Evolutionary conservation across 1,140 invertebrate species (phyloP).

Genomic region (Danaus melanippus): DNA sequence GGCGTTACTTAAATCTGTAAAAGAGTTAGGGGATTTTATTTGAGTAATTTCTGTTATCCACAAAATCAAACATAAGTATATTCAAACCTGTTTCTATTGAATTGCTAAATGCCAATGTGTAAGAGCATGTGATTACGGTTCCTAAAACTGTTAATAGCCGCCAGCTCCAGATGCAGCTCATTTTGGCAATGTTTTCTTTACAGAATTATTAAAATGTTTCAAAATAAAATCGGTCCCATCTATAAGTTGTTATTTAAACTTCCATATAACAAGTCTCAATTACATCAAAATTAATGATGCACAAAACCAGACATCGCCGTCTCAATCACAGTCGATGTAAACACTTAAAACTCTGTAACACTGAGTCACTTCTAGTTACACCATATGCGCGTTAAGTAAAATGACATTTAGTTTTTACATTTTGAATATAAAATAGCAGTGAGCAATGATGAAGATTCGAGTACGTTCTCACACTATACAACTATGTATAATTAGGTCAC

Average conservation of each 20-base stretch:
- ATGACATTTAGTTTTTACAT: slow-evolving; percentile 21
- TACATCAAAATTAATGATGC: slow-evolving; percentile 23
- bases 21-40: slow-evolving; percentile 1
- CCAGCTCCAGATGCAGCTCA: slow-evolving; percentile 29
- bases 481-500: slow-evolving; percentile 25
- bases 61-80: slow-evolving; percentile 28
- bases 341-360: slow-evolving; percentile 51
- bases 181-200: slow-evolving; percentile 24
- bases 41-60: slow-evolving; percentile 13
- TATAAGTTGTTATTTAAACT: slow-evolving; percentile 14
- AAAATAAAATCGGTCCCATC: slow-evolving; percentile 15
- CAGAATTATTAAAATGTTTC: slow-evolving; percentile 9
- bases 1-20: not conserved
- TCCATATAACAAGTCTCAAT: slow-evolving; percentile 5
- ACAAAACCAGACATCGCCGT: slow-evolving; percentile 38
- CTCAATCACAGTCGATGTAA: slow-evolving; percentile 44
- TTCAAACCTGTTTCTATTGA: slow-evolving; percentile 41
- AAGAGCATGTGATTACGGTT: slow-evolving; percentile 28
- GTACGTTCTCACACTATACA: slow-evolving; percentile 1
- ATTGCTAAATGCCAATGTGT: slow-evolving; percentile 20
- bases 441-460: slow-evolving; percentile 4
- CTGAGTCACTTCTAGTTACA: slow-evolving; percentile 52
- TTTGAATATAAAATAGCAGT: slow-evolving; percentile 10
- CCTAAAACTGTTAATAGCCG: slow-evolving; percentile 28
- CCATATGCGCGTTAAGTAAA: slow-evolving; percentile 32